Evolutionary conservation across 2,888 invertebrate genomes (phyloP).

Genomic region (Iselma pallidipennis): DNA sequence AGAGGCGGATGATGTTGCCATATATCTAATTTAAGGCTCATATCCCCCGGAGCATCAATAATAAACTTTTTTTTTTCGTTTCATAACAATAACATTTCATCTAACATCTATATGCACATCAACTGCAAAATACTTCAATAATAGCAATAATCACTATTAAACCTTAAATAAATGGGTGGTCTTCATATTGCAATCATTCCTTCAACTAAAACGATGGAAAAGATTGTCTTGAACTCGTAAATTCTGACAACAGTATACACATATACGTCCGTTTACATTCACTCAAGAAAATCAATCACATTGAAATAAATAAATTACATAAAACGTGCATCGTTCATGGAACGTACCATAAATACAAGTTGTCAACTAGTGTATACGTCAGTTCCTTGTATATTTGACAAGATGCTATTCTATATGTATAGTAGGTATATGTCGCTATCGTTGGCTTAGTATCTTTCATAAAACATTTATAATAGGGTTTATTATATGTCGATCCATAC

Average conservation of each 20-base stretch:
- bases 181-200: neutral
- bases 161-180: neutral
- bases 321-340: conserved; percentile 37
- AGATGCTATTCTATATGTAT: conserved; percentile 36
- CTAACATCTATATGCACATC: neutral
- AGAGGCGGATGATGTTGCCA: conserved; percentile 23
- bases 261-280: neutral
- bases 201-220: neutral
- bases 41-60: conserved; percentile 31
- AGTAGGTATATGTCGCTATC: neutral
- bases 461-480: conserved; percentile 27
- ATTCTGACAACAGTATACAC: neutral
- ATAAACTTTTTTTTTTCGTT: neutral
- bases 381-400: conserved; percentile 43
- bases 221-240: neutral
- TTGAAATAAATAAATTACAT: conserved; percentile 38
- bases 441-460: conserved; percentile 10
- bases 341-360: conserved; percentile 43
- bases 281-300: conserved; percentile 40
- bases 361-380: conserved; percentile 43
- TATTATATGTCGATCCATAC: conserved; percentile 13
- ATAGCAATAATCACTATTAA: no score
- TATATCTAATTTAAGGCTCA: conserved; percentile 50
- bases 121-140: no score
- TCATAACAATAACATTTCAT: neutral